phyloP scores from a whole-genome alignment of 1,140 invertebrate species.

The Cryptotermes secundus region DNA sequence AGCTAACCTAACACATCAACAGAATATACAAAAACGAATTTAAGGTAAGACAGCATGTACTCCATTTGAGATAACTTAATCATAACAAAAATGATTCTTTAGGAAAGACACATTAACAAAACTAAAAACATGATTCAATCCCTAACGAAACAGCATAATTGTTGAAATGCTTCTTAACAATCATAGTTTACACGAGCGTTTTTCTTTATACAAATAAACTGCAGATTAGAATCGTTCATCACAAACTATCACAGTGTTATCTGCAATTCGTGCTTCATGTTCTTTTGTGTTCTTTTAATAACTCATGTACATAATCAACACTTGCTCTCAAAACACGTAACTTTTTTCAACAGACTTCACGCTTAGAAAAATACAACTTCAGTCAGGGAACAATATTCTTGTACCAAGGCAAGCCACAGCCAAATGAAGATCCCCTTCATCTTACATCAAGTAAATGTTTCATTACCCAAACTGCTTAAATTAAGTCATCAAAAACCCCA shows the following conservation, averaged over 20 bases:
- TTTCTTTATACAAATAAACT: conserved; percentile 34
- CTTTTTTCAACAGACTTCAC: conserved; percentile 35
- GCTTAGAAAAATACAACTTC: conserved; percentile 37
- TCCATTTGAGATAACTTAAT: conserved; percentile 4
- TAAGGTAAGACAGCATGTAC: not conserved
- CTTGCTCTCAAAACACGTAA: conserved; percentile 32
- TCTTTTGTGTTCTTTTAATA: conserved; percentile 26
- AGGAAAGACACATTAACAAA: not conserved
- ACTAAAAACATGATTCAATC: not conserved
- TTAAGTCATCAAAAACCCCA: not conserved
- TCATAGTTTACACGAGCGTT: conserved; percentile 17
- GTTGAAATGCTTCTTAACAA: conserved; percentile 9
- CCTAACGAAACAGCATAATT: not conserved
- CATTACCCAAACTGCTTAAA: not conserved
- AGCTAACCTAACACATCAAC: not conserved
- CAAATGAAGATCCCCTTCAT: conserved; percentile 30
- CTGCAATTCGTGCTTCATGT: conserved; percentile 35
- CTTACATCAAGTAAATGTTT: conserved; percentile 21
- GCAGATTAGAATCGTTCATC: conserved; percentile 34
- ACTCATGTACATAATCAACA: conserved; percentile 33
- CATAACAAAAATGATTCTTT: not conserved
- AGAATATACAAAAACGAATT: not conserved
- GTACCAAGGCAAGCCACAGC: conserved; percentile 37
- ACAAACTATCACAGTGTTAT: conserved; percentile 39
- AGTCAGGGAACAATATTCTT: conserved; percentile 33